A percentile compares a stretch with the other conserved stretches of the same genome.
These are phyloP conservation scores for Lophochroa leadbeateri DNA, from an alignment of 2,113 vertebrate species.

Conservation along the genomic window DNA sequence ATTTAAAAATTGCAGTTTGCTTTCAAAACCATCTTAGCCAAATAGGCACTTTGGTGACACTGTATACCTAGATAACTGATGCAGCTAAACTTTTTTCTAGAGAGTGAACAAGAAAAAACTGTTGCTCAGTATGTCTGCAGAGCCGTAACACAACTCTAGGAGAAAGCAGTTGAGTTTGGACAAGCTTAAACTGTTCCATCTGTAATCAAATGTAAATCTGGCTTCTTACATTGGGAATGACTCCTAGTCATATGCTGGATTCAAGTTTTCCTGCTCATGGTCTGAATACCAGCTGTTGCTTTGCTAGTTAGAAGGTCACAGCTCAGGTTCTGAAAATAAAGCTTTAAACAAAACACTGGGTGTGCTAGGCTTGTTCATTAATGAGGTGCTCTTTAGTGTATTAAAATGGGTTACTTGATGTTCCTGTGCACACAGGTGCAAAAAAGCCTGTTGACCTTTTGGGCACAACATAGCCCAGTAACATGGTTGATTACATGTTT, in stretches of 20 bases:
- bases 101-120: background rate
- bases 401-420: background rate
- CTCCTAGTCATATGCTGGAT: background rate
- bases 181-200: background rate
- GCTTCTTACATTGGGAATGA: background rate
- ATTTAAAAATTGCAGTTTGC: background rate
- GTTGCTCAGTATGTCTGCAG: background rate
- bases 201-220: background rate
- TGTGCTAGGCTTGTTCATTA: background rate
- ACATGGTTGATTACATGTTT: background rate
- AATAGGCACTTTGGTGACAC: background rate
- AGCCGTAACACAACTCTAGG: background rate
- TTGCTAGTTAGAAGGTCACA: background rate
- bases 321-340: background rate
- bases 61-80: background rate
- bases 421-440: background rate
- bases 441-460: background rate
- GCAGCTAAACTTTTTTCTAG: background rate
- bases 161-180: constrained; percentile 1
- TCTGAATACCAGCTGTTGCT: background rate
- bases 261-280: background rate
- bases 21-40: background rate
- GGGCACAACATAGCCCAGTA: background rate
- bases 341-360: background rate
- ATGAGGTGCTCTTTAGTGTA: background rate